phyloP scores from a whole-genome alignment of 1,140 invertebrate species.

The Drosophila orosa region DNA sequence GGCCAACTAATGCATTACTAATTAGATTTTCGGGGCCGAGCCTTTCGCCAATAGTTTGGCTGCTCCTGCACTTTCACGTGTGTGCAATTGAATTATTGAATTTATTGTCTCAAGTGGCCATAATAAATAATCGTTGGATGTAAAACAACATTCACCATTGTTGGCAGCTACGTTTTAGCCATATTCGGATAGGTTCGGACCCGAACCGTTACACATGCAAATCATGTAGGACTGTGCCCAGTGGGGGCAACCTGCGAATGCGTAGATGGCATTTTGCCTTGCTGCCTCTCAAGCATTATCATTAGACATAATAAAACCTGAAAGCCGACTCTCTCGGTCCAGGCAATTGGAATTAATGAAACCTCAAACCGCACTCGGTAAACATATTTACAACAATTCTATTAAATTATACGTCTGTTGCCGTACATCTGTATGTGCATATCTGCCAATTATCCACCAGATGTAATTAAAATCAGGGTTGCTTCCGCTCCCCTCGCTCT shows the following conservation, averaged over 20 bases:
- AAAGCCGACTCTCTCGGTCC: conserved; percentile 11
- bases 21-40: conserved; percentile 48
- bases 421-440: conserved; percentile 25
- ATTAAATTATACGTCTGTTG: conserved; percentile 54
- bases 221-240: conserved; percentile 49
- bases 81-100: conserved; percentile 68
- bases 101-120: conserved; percentile 67
- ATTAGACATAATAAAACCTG: conserved; percentile 37
- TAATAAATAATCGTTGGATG: conserved; percentile 73
- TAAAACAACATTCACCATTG: conserved; percentile 73
- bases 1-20: conserved; percentile 54
- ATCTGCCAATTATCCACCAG: conserved; percentile 39
- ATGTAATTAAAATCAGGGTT: conserved; percentile 53
- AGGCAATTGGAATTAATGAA: conserved; percentile 27
- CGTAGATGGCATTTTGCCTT: conserved; percentile 24
- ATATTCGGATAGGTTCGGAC: conserved; percentile 18
- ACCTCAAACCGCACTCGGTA: conserved; percentile 56
- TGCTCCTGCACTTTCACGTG: conserved; percentile 68
- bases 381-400: conserved; percentile 59
- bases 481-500: conserved; percentile 8
- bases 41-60: conserved; percentile 62
- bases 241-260: conserved; percentile 30
- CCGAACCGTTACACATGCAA: conserved; percentile 52
- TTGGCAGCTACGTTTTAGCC: conserved; percentile 38
- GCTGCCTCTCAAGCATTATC: conserved; percentile 26